A percentile compares a stretch with the other conserved stretches of the same genome.
Conservation (phyloP, 2,888 invertebrate genomes). For the Julus scanicus region DNA sequence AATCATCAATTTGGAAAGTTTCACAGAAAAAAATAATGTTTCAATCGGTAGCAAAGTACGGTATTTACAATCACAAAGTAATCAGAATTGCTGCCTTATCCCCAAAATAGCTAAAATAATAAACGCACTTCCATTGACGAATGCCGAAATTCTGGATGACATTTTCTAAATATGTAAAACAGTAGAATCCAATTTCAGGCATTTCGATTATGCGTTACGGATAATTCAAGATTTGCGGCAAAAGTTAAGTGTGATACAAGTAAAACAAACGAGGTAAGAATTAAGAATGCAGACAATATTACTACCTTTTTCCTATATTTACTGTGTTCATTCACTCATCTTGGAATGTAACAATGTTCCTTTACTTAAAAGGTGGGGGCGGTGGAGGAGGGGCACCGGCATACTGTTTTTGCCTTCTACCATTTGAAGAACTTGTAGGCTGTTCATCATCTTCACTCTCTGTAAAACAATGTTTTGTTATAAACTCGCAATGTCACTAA, state of each 20-base stretch:
- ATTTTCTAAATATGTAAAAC: neutral
- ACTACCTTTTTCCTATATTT: neutral
- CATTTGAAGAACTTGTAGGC: neutral
- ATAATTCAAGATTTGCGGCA: neutral
- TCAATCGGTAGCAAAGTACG: neutral
- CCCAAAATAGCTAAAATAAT: neutral
- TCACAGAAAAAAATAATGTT: neutral
- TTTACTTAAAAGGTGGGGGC: neutral
- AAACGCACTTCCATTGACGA: neutral
- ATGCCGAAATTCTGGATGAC: neutral
- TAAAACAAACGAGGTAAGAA: neutral
- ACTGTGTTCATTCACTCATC: neutral
- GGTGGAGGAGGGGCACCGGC: slow-evolving; percentile 2
- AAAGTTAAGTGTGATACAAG: neutral
- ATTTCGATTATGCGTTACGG: neutral
- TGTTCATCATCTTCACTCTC: neutral
- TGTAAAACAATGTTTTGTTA: slow-evolving; percentile 1
- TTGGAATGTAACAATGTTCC: neutral
- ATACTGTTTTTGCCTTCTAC: neutral
- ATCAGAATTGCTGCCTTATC: neutral
- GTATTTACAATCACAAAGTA: neutral
- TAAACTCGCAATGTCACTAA: neutral
- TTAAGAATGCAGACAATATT: neutral
- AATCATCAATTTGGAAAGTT: too few relatives aligned
- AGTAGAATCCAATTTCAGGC: neutral